Conservation (phyloP, 2,888 invertebrate species). For the Dasysyrphus tricinctus region DNA sequence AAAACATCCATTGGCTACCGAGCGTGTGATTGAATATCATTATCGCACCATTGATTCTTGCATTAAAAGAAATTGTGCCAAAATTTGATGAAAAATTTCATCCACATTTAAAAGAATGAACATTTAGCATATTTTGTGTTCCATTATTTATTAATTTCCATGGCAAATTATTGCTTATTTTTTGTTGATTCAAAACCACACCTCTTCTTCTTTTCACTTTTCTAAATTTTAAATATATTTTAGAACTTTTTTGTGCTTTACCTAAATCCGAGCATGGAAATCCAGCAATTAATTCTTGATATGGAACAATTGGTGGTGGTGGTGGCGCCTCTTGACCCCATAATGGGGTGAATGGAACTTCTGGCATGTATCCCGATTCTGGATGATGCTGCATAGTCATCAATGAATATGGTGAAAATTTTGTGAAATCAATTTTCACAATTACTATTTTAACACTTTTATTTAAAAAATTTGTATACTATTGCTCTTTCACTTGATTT, state of each 20-base stretch:
- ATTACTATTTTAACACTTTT: constrained; percentile 5
- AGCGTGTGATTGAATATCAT: too few relatives aligned
- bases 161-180: too few relatives aligned
- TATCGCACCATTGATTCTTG: too few relatives aligned
- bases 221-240: neutral
- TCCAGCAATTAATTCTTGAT: constrained; percentile 89
- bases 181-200: too few relatives aligned
- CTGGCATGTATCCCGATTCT: constrained; percentile 82
- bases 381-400: constrained; percentile 81
- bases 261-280: constrained; percentile 88
- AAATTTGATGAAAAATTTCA: too few relatives aligned
- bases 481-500: neutral
- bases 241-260: constrained; percentile 72
- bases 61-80: too few relatives aligned
- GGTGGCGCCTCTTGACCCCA: constrained; percentile 85
- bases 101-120: too few relatives aligned
- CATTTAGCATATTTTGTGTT: too few relatives aligned
- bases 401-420: constrained; percentile 63
- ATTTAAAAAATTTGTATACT: neutral
- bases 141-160: too few relatives aligned
- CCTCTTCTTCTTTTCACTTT: neutral
- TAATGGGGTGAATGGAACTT: constrained; percentile 83
- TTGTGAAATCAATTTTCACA: constrained; percentile 67
- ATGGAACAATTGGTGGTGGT: constrained; percentile 86
- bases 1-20: too few relatives aligned